Percentiles rank a stretch among this genome's conserved stretches.
These are phyloP conservation scores for Asarcornis scutulata DNA, from an alignment of 2,113 vertebrate genomes.

Conservation along the genomic window DNA sequence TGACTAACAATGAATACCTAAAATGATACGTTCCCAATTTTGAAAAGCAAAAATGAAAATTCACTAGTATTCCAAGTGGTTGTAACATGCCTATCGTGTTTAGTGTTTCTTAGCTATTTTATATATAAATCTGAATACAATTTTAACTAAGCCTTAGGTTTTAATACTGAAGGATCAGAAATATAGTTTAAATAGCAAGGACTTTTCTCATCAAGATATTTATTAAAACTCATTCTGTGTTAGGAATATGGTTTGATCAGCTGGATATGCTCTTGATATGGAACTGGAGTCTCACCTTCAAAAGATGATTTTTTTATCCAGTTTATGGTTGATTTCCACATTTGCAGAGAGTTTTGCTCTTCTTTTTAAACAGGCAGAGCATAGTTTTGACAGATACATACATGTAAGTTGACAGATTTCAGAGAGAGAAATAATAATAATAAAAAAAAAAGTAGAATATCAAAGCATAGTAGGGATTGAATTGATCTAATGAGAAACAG, in stretches of 20 bases:
- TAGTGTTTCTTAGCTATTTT: background rate
- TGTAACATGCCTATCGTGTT: background rate
- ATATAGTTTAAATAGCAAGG: background rate
- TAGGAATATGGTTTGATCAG: background rate
- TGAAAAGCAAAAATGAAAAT: background rate
- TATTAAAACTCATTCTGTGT: background rate
- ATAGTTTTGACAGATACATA: background rate
- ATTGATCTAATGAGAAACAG: background rate
- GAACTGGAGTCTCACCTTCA: background rate
- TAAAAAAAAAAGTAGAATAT: background rate
- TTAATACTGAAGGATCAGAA: background rate
- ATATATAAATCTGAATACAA: background rate
- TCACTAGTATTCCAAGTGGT: background rate
- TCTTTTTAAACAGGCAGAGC: background rate
- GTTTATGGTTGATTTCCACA: background rate
- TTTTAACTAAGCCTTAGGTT: background rate
- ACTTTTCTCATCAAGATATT: background rate
- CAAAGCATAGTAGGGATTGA: background rate
- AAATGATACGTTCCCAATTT: background rate
- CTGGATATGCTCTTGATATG: background rate
- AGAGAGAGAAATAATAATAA: background rate
- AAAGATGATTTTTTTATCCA: background rate
- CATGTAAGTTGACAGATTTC: background rate
- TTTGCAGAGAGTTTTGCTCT: background rate
- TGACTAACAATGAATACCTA: background rate